These are phyloP conservation scores for Squalus acanthias DNA, from an alignment of 2,797 vertebrate genomes.

Conservation along the genomic window DNA sequence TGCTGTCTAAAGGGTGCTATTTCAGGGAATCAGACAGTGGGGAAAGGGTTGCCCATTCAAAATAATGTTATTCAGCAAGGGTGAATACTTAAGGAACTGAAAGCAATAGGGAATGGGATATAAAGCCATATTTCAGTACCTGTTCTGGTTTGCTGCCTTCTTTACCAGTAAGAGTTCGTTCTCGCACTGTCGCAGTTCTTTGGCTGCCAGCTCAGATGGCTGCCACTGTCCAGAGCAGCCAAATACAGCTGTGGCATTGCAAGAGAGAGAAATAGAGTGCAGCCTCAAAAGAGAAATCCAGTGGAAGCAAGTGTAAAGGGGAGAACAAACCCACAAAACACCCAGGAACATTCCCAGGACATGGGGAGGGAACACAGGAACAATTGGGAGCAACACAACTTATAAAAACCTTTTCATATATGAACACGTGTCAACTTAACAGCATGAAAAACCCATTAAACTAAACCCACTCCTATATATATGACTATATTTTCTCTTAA, in stretches of 20 bases:
- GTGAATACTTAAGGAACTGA: slow-evolving; percentile 24
- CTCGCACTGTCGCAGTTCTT: slow-evolving; percentile 89
- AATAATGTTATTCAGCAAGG: slow-evolving; percentile 19
- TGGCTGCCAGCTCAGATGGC: slow-evolving; percentile 90
- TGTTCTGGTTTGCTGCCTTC: slow-evolving; percentile 77
- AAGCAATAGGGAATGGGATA: slow-evolving; percentile 37
- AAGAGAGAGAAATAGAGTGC: slow-evolving; percentile 70
- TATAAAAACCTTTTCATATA: neutral
- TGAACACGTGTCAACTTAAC: slow-evolving; percentile 44
- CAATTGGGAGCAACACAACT: slow-evolving; percentile 6
- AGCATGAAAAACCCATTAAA: slow-evolving; percentile 47
- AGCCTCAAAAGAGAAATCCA: slow-evolving; percentile 69
- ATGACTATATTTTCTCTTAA: slow-evolving; percentile 3
- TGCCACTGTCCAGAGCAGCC: slow-evolving; percentile 87
- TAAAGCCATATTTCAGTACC: slow-evolving; percentile 74
- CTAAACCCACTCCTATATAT: neutral
- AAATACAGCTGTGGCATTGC: slow-evolving; percentile 88
- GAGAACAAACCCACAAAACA: slow-evolving; percentile 41
- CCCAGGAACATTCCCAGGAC: slow-evolving; percentile 39
- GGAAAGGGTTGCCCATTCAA: neutral
- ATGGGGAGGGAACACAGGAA: slow-evolving; percentile 51
- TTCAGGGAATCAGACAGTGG: slow-evolving; percentile 15
- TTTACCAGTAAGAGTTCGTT: slow-evolving; percentile 79
- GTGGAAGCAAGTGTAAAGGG: slow-evolving; percentile 52
- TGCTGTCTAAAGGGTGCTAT: slow-evolving; percentile 21